Conservation (phyloP, 2,888 invertebrate genomes). For the Tortricodes alternella region DNA sequence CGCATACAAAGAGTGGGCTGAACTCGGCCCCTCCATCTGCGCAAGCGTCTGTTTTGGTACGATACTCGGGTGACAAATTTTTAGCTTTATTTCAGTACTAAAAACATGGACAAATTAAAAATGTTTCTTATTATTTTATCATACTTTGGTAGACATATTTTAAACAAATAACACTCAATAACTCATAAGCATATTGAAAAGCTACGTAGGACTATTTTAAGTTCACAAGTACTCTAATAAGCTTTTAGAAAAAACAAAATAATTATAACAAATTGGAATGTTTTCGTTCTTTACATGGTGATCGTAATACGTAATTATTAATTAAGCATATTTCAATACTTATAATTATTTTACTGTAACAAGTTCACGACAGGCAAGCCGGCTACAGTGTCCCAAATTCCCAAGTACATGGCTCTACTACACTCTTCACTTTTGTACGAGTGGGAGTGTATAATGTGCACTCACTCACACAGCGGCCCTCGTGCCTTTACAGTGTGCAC, state of each 20-base stretch:
- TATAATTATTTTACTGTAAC: too few relatives aligned
- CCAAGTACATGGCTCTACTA: conserved; percentile 51
- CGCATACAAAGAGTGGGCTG: conserved; percentile 63
- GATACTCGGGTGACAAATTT: conserved; percentile 69
- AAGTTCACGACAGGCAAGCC: neutral
- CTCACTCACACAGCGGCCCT: conserved; percentile 70
- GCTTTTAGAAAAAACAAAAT: too few relatives aligned
- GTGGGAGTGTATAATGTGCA: conserved; percentile 73
- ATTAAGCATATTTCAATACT: too few relatives aligned
- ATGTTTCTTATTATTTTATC: neutral
- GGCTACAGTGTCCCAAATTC: conserved; percentile 15
- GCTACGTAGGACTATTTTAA: too few relatives aligned
- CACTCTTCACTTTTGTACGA: conserved; percentile 58
- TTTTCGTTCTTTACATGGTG: too few relatives aligned
- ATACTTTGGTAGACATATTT: neutral
- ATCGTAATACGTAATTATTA: too few relatives aligned
- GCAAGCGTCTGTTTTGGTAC: conserved; percentile 70
- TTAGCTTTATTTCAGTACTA: conserved; percentile 34
- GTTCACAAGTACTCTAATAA: too few relatives aligned
- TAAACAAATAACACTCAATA: too few relatives aligned
- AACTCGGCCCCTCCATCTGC: conserved; percentile 68
- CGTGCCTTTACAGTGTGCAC: conserved; percentile 42
- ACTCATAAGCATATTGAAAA: too few relatives aligned
- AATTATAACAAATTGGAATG: too few relatives aligned
- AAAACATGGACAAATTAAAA: neutral